Base-by-base conservation (phyloP, 1,140 invertebrate genomes). In the Paraescarpia echinospica region DNA sequence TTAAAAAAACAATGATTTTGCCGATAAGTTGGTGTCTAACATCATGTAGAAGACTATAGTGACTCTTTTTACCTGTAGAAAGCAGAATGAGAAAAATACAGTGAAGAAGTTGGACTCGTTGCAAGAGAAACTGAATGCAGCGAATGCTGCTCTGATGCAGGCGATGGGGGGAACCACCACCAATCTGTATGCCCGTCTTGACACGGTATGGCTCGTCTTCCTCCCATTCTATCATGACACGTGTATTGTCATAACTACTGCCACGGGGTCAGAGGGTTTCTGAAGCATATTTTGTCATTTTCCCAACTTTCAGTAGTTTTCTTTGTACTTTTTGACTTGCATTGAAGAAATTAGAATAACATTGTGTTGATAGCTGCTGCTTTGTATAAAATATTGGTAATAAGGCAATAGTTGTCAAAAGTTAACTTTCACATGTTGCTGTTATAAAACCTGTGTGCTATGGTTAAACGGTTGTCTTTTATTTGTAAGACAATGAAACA, bases 121-220 rank as follows among this genome's bases (percentile, higher is more conserved):
- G 8, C 95, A 96, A 92, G 95, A 96, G 91, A 96, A 96, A 91
- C 89, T 96, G 35, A 94, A 94, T 41, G 91, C 95, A 34, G 95
- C 95, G 18, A 95, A 95, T 35, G 93, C 94, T 6, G 94, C 95
- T 31, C 92, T 96, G 88, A 95, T 95, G 92, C 94, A 95, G 91
- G 94, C 95, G 41, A 95, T 96, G 89, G 95, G 95, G 33, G 95
- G 95, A 34, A 93, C 95, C 1, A 94, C 93, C n/a, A 93, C 94
- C n/a, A 93, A 95, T 18, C 88, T 95, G 35, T 48, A 89, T 34
- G 92, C 89, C 33, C 93, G 94, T n/a, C 93, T 91, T 41, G 95
- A 95, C 22, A 89, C 91, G 93, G 93, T 94, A 92, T 48, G 90
- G 35, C n/a, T 33, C 33, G 4, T 2, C 59, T 77, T 77, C 59